phyloP scores from a whole-genome alignment of 1,140 invertebrate genomes.

The Notospermus geniculatus region DNA sequence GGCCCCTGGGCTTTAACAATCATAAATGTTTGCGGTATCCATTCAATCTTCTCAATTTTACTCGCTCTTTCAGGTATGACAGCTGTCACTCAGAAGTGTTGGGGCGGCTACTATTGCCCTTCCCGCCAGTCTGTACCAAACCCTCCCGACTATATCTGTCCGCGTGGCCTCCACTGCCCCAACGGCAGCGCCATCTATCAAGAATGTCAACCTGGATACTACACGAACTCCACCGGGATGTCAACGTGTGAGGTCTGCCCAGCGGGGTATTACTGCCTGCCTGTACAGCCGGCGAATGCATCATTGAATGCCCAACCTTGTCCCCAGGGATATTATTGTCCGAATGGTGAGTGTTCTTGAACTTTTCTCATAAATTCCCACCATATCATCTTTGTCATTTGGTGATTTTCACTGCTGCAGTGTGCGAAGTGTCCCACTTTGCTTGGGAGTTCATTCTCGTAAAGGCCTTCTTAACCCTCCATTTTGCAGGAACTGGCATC shows the following conservation, averaged over 20 bases:
- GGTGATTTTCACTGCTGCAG: too few relatives aligned
- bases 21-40: not conserved
- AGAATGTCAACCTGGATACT: constrained; percentile 38
- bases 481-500: constrained; percentile 38
- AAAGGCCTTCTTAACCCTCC: constrained; percentile 1
- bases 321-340: constrained; percentile 48
- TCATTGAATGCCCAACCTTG: constrained; percentile 39
- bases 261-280: constrained; percentile 39
- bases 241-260: constrained; percentile 34
- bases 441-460: too few relatives aligned
- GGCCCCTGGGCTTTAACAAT: not conserved
- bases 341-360: constrained; percentile 30
- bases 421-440: too few relatives aligned
- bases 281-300: constrained; percentile 36
- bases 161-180: constrained; percentile 42
- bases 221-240: constrained; percentile 34
- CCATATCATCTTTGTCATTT: too few relatives aligned
- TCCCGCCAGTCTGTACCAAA: constrained; percentile 35
- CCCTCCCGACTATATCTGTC: constrained; percentile 38
- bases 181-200: constrained; percentile 45
- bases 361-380: not conserved
- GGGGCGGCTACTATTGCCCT: constrained; percentile 48
- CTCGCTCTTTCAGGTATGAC: constrained; percentile 34
- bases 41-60: too few relatives aligned
- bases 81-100: constrained; percentile 30